A percentile compares a stretch with the other conserved stretches of the same genome.
Conservation (phyloP, 1,140 invertebrate species). For the Papilio polytes region DNA sequence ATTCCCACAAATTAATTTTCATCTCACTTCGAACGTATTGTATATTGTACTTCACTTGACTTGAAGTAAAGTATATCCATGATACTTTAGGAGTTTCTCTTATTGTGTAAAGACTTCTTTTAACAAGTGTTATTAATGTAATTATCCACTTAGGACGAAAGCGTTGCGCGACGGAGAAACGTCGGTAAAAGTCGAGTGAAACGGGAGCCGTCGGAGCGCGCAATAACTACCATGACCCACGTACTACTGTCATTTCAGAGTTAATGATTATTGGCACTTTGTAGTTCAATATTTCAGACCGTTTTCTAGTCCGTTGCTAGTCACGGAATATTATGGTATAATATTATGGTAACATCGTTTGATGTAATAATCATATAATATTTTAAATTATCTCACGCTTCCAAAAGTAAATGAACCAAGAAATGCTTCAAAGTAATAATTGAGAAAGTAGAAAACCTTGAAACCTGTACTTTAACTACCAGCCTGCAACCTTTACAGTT, state of each 20-base stretch:
- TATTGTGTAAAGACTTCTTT: not conserved
- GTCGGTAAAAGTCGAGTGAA: slow-evolving; percentile 14
- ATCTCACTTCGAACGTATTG: not conserved
- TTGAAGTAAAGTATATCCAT: not conserved
- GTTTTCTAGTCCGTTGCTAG: not conserved
- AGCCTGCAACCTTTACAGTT: not conserved
- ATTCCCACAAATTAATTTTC: slow-evolving; percentile 6
- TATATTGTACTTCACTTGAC: not conserved
- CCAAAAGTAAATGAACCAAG: not conserved
- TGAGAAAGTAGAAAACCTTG: not conserved
- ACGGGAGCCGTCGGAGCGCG: not conserved
- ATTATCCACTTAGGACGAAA: slow-evolving; percentile 34
- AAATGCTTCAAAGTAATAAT: not conserved
- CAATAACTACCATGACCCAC: not conserved
- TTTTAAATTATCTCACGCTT: not conserved
- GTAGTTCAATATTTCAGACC: not conserved
- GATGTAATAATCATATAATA: not conserved
- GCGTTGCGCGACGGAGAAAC: slow-evolving; percentile 29
- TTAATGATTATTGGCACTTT: not conserved
- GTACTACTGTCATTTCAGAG: not conserved
- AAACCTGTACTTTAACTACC: not conserved
- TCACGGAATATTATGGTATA: too few relatives aligned
- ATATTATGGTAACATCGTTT: not conserved
- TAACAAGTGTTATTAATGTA: slow-evolving; percentile 31
- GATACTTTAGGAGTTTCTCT: not conserved